Percentiles rank a stretch among this genome's conserved stretches.
phyloP scores from a whole-genome alignment of 2,113 vertebrate genomes.

The Cichladusa arquata region DNA sequence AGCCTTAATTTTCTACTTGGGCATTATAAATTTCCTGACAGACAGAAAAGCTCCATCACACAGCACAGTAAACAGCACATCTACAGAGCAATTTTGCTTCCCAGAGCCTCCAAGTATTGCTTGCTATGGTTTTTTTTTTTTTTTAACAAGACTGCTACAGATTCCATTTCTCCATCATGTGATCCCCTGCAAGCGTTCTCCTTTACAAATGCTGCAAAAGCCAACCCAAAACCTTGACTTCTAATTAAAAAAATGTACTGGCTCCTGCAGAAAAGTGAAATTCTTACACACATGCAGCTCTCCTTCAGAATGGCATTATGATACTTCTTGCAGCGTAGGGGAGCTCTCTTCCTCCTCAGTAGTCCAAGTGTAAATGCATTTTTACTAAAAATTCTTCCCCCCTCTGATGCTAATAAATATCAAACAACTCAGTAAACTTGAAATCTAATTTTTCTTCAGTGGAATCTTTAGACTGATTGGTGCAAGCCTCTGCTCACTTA shows the following conservation, averaged over 20 bases:
- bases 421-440: background rate
- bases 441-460: background rate
- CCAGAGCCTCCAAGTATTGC: background rate
- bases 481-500: background rate
- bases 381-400: background rate
- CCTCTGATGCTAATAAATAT: background rate
- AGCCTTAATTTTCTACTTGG: background rate
- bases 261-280: background rate
- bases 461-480: background rate
- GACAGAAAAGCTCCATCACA: background rate
- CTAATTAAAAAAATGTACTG: background rate
- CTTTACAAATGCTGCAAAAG: background rate
- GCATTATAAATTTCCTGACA: background rate
- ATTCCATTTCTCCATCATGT: background rate
- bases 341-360: background rate
- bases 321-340: background rate
- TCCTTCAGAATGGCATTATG: background rate
- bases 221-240: background rate
- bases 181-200: background rate
- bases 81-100: background rate
- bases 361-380: background rate
- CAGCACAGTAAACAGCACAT: background rate
- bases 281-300: background rate
- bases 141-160: background rate
- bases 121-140: background rate